Percentiles rank a stretch among this genome's conserved stretches.
Evolutionary conservation across 1,140 invertebrate species (phyloP).

Genomic region (Achatina immaculata): DNA sequence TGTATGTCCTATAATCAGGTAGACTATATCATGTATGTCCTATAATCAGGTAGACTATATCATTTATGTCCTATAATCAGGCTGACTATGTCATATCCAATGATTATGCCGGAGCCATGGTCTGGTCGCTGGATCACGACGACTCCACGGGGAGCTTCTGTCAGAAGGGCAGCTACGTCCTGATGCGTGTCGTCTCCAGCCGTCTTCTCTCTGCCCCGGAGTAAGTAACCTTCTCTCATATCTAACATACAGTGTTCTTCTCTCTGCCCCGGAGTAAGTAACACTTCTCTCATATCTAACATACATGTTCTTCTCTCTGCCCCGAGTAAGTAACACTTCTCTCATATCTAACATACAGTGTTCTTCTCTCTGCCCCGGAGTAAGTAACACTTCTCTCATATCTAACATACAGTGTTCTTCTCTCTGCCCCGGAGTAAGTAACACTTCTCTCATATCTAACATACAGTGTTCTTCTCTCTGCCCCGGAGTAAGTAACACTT

Average conservation of each 20-base stretch:
- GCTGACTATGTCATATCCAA: conserved; percentile 67
- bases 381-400: too few species aligned
- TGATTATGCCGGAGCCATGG: conserved; percentile 93
- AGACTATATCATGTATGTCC: too few species aligned
- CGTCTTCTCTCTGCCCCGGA: not conserved
- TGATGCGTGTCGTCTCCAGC: not conserved
- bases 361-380: too few species aligned
- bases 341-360: not conserved
- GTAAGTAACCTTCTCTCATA: not conserved
- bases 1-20: too few species aligned
- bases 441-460: too few species aligned
- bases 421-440: too few species aligned
- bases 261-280: not conserved
- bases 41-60: too few species aligned
- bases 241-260: not conserved
- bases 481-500: too few species aligned
- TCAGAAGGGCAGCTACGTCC: conserved; percentile 88
- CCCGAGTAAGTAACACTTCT: not conserved
- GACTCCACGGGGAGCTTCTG: conserved; percentile 84
- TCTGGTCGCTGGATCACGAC: conserved; percentile 97
- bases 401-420: too few species aligned
- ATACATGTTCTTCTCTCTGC: conserved; percentile 76
- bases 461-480: too few species aligned
- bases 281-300: conserved; percentile 76
- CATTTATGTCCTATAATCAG: too few species aligned